Evolutionary conservation across 2,888 invertebrate genomes (phyloP).

Genomic region (Synanthedon tipuliformis): DNA sequence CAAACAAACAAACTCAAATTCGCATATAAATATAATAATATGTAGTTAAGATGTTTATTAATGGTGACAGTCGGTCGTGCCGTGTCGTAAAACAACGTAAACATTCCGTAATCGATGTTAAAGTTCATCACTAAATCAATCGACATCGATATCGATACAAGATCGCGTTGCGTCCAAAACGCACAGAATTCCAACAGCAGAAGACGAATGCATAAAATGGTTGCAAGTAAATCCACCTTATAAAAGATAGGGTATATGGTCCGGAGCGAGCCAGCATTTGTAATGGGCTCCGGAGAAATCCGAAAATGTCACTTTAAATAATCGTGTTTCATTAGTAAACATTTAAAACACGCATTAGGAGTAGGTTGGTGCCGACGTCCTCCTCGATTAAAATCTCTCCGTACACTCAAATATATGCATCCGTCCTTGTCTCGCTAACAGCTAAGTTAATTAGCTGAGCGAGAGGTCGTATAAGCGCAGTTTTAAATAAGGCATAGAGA

Average conservation of each 20-base stretch:
- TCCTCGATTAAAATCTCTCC: slow-evolving; percentile 41
- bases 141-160: slow-evolving; percentile 8
- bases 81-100: neutral
- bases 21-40: too few species aligned
- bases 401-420: slow-evolving; percentile 28
- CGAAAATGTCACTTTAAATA: slow-evolving; percentile 67
- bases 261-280: slow-evolving; percentile 24
- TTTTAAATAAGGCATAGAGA: slow-evolving; percentile 43
- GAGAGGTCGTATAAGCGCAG: slow-evolving; percentile 14
- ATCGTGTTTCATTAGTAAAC: slow-evolving; percentile 68
- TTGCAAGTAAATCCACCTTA: slow-evolving; percentile 23
- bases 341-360: slow-evolving; percentile 66
- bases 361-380: slow-evolving; percentile 62
- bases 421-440: slow-evolving; percentile 25
- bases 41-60: too few species aligned
- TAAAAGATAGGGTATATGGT: slow-evolving; percentile 10
- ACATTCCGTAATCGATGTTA: slow-evolving; percentile 22
- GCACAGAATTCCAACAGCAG: slow-evolving; percentile 6
- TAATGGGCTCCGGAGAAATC: slow-evolving; percentile 46
- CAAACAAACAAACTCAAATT: too few species aligned
- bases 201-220: slow-evolving; percentile 18
- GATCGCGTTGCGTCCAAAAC: neutral
- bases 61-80: neutral
- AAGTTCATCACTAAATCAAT: slow-evolving; percentile 25
- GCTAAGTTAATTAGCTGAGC: slow-evolving; percentile 12